These are phyloP conservation scores for Gallinago media DNA, from an alignment of 2,113 vertebrate species.

Conservation along the genomic window DNA sequence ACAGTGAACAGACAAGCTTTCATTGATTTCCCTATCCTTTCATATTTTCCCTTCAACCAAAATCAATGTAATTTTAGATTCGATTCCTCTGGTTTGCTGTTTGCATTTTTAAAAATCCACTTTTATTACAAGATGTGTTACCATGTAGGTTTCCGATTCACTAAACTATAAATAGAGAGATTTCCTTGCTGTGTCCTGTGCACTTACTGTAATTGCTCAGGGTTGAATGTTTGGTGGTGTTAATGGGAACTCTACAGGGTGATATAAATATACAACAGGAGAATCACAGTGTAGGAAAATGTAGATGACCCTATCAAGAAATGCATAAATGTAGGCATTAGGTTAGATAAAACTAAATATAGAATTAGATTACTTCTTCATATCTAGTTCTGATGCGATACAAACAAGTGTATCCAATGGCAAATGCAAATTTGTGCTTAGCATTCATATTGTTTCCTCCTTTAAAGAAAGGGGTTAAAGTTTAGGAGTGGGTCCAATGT, in stretches of 20 bases:
- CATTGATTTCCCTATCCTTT: not conserved
- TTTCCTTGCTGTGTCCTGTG: not conserved
- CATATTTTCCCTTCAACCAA: not conserved
- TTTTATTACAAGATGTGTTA: not conserved
- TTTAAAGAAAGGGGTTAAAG: not conserved
- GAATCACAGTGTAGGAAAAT: not conserved
- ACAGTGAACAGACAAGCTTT: not conserved
- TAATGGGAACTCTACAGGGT: not conserved
- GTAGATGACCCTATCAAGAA: not conserved
- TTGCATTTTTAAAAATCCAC: not conserved
- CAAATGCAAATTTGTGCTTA: not conserved
- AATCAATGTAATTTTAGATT: not conserved
- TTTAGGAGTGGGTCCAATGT: not conserved
- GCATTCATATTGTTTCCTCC: not conserved
- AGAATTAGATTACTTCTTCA: not conserved
- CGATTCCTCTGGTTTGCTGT: not conserved
- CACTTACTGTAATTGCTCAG: not conserved
- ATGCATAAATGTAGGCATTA: not conserved
- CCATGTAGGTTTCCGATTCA: not conserved
- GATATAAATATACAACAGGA: not conserved
- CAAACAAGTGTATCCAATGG: not conserved
- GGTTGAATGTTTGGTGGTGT: not conserved
- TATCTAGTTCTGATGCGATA: not conserved
- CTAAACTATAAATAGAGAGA: not conserved
- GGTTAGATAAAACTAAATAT: not conserved